phyloP scores from a whole-genome alignment of 1,140 invertebrate genomes.

The Camponotus floridanus region DNA sequence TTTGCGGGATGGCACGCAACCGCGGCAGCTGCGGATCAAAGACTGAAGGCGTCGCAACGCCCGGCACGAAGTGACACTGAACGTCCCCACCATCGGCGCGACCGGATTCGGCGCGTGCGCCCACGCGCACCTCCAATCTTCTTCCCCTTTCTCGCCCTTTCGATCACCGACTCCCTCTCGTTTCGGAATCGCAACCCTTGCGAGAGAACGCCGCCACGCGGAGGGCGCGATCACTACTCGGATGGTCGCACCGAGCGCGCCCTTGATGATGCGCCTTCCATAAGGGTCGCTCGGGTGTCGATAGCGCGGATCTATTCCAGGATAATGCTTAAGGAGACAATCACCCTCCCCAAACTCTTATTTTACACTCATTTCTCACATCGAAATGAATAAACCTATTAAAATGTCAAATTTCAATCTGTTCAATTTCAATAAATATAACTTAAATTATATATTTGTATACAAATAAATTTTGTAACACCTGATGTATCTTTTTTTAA shows the following conservation, averaged over 20 bases:
- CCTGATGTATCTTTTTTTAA: not conserved
- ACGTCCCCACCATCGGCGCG: slow-evolving; percentile 71
- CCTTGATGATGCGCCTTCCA: slow-evolving; percentile 40
- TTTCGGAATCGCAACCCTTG: slow-evolving; percentile 47
- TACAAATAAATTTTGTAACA: not conserved
- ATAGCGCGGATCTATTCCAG: slow-evolving; percentile 36
- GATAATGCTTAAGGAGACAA: slow-evolving; percentile 27
- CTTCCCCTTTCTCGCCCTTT: slow-evolving; percentile 31
- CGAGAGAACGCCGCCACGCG: slow-evolving; percentile 69
- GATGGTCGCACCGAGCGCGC: slow-evolving; percentile 32
- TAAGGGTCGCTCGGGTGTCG: slow-evolving; percentile 25
- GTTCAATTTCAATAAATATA: not conserved
- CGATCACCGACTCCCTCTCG: not conserved
- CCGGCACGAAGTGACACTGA: slow-evolving; percentile 83
- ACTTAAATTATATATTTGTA: not conserved
- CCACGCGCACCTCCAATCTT: slow-evolving; percentile 32
- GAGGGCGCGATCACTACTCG: slow-evolving; percentile 65
- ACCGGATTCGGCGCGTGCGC: slow-evolving; percentile 69
- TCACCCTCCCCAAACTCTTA: too few species aligned
- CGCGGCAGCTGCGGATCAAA: slow-evolving; percentile 75
- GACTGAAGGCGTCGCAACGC: slow-evolving; percentile 82
- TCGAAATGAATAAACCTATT: not conserved
- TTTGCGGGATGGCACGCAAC: slow-evolving; percentile 50
- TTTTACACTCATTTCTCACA: slow-evolving; percentile 2
- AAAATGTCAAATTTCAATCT: not conserved